phyloP scores from a whole-genome alignment of 2,113 vertebrate species.

The Mesoclemmys tuberculata region DNA sequence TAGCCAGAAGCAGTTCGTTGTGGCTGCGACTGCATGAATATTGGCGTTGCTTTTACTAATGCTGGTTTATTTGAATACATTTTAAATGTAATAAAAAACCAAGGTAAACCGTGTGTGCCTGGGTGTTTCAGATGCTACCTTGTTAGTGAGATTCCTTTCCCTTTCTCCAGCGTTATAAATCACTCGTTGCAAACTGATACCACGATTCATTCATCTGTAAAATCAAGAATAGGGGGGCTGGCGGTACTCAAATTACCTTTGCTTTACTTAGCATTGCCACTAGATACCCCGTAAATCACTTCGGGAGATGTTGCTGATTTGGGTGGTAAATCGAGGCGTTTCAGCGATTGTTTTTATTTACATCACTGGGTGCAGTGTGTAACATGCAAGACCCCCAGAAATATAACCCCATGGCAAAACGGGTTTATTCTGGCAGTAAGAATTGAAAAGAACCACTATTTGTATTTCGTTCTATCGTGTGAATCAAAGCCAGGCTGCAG shows the following conservation, averaged over 20 bases:
- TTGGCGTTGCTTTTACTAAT: slow-evolving; percentile 4
- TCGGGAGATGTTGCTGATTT: not conserved
- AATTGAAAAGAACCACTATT: not conserved
- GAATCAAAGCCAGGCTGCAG: not conserved
- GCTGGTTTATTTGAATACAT: slow-evolving; percentile 1
- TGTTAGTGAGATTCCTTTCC: not conserved
- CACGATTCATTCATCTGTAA: not conserved
- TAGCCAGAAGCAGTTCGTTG: not conserved
- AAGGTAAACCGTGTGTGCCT: slow-evolving; percentile 30
- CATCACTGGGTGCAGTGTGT: not conserved
- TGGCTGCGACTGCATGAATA: not conserved
- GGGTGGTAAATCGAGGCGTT: not conserved
- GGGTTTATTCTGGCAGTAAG: not conserved
- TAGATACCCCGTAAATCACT: not conserved
- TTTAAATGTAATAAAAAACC: slow-evolving; percentile 60
- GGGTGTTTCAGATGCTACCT: slow-evolving; percentile 22
- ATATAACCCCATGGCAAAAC: not conserved
- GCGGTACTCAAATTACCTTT: not conserved
- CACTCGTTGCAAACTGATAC: not conserved
- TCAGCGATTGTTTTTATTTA: not conserved
- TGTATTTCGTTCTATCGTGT: not conserved
- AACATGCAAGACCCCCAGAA: not conserved
- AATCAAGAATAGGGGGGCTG: not conserved
- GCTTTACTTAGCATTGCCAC: not conserved
- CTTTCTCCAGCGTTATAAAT: slow-evolving; percentile 21